Base-by-base conservation (phyloP, 1,140 invertebrate species). In the Drosophila oshimai region DNA sequence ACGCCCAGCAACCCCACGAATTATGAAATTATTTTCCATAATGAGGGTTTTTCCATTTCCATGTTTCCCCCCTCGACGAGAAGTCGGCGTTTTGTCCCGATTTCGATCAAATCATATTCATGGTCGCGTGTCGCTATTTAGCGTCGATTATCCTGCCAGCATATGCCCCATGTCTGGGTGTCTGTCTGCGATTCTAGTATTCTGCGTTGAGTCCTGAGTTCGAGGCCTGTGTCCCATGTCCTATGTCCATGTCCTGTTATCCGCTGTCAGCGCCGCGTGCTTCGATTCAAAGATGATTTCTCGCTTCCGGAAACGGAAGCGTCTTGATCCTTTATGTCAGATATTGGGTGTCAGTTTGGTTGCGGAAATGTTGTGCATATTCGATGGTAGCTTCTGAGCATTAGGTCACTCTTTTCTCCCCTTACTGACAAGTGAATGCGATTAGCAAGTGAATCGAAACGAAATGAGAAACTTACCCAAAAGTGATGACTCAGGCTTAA, bases 1-100 rank as follows among this genome's bases (percentile, higher is more conserved):
- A 42, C 47, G 55, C 45, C 50, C 24, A 17, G 60, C 71, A 65
- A 58, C 75, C 72, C 58, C 81, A 65, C 34, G 61, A 86, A 76
- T 87, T 87, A 87, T 87, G 83, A 87, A 87, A 87, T 87, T 78
- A 87, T 81, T 83, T 81, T 62, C 61, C 83, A 78, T 83, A 74
- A 81, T 77, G 72, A 76, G 77, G 68, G 47, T 33, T 37, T 65
- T 50, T 37, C 45, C 22, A 15, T 2, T 44, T 45, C 44, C n/a
- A n/a, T n/a, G n/a, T n/a, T n/a, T n/a, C 42, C 54, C 53, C 49
- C 64, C 22, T 34, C 24, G 71, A 65, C 72, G 67, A 58, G 53
- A 80, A 86, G 81, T 86, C 81, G 75, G 12, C 61, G 44, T 79
- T 50, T 78, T 67, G 37, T 75, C 37, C 47, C 37, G 53, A 73